Percentiles rank a stretch among this genome's conserved stretches.
Evolutionary conservation across 2,888 invertebrate species (phyloP).

Genomic region (Polymixis lichenea): DNA sequence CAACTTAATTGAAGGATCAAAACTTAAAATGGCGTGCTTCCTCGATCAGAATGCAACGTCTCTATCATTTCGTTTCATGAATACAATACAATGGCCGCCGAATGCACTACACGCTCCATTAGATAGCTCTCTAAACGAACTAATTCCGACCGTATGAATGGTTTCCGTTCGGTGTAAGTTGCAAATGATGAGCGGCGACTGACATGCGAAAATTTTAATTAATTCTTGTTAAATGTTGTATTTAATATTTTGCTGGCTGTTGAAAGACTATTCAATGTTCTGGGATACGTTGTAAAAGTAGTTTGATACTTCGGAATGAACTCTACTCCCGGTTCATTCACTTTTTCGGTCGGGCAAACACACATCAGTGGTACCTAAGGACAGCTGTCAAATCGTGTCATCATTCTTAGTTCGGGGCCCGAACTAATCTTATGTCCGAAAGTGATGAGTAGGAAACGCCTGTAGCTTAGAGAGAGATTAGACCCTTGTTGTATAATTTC

Average conservation of each 20-base stretch:
- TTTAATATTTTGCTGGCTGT: too few species aligned
- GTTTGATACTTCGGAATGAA: too few species aligned
- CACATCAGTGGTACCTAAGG: too few species aligned
- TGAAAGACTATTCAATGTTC: not conserved
- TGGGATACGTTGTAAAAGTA: too few species aligned
- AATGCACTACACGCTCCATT: constrained; percentile 51
- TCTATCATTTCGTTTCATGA: constrained; percentile 16
- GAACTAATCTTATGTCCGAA: too few species aligned
- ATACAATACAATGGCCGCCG: constrained; percentile 29
- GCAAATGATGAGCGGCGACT: constrained; percentile 28
- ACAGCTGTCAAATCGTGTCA: too few species aligned
- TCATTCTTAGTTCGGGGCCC: too few species aligned
- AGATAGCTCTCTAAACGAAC: constrained; percentile 49
- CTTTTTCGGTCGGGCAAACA: too few species aligned
- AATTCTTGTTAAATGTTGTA: constrained; percentile 2
- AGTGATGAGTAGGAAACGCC: too few species aligned
- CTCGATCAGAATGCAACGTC: constrained; percentile 16
- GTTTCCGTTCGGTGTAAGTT: constrained; percentile 40
- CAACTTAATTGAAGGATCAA: not conserved
- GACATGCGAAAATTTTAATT: constrained; percentile 4
- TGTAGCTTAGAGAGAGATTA: too few species aligned
- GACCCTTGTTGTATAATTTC: not conserved
- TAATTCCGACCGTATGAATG: constrained; percentile 30
- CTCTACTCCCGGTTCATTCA: too few species aligned
- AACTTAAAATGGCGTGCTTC: constrained; percentile 10